phyloP scores from a whole-genome alignment of 2,113 vertebrate genomes.

The Coracopsis vasa region DNA sequence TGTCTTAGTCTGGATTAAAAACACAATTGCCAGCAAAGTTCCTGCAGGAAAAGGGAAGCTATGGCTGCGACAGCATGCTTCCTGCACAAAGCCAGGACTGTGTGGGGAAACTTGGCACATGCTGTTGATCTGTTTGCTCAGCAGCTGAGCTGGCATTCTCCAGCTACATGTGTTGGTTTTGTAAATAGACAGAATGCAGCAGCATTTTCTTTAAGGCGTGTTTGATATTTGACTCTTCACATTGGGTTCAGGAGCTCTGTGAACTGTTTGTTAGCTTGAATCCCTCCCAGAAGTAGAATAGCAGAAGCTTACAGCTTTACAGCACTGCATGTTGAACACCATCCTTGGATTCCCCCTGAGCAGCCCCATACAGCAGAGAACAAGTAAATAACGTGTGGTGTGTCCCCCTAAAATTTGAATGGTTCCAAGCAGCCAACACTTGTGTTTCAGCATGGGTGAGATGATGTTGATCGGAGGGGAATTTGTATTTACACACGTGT shows the following conservation, averaged over 20 bases:
- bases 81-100: conserved; percentile 9
- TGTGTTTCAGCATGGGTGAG: background rate
- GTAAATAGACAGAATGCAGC: conserved; percentile 38
- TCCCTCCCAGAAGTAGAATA: background rate
- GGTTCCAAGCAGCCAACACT: background rate
- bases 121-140: conserved; percentile 40
- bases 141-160: conserved; percentile 18
- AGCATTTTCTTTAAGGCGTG: background rate
- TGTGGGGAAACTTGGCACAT: conserved; percentile 25
- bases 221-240: conserved; percentile 17
- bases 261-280: background rate
- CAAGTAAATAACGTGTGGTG: background rate
- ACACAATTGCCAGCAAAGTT: conserved; percentile 20
- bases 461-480: background rate
- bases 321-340: background rate
- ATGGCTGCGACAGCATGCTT: conserved; percentile 17
- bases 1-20: background rate
- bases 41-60: conserved; percentile 47
- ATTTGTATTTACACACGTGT: background rate
- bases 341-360: background rate
- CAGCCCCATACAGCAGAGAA: background rate
- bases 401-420: background rate
- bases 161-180: conserved; percentile 21
- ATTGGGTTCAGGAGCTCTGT: background rate
- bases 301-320: background rate